Base-by-base conservation (phyloP, 2,797 vertebrate species). In the Enteromius thamalakanensis region DNA sequence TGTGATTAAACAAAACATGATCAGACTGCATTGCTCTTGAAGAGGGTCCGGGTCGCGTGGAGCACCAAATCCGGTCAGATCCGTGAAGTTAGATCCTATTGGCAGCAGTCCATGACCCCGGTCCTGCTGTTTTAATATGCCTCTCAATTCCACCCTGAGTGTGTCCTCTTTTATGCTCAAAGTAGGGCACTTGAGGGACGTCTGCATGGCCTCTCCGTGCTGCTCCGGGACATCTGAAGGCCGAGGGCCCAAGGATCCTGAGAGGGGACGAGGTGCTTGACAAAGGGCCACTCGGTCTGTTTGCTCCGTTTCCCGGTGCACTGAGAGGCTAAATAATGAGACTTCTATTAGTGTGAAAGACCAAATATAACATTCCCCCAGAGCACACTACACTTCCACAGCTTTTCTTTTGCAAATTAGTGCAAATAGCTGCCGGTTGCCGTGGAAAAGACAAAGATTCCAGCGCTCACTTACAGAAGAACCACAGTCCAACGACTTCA, bases 331-430 rank as follows among this genome's bases (percentile, higher is more conserved):
- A 97, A 98, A 97, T 97, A 96, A 95, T 95, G 95, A 96, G 95
- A 95, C 93, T 97, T 96, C 95, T 95, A 96, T 96, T 97, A 96
- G 96, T 96, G 95, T 97, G 97, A 97, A 93, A 95, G 93, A 95
- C 90, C 93, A 91, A 91, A 91, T 89, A 95, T 94, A 94, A 92
- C 97, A 97, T 98, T 98, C 97, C 90, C 94, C 94, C 85, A 92
- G 91, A 94, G 96, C 97, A 58, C 95, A 92, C 96, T 95, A 93
- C 95, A 94, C 96, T 96, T 95, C 94, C 94, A 91, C 90, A 90
- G 84, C 92, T 93, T 94, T 96, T 96, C 93, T 95, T 93, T 90
- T 95, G 95, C 94, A 95, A 91, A 94, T 94, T 92, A 94, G 93
- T 92, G 93, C 93, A 97, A 97, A 96, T 92, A 95, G 87, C 90